Evolutionary conservation across 1,140 invertebrate species (phyloP).

Genomic region (Lamellibrachia luymesi): DNA sequence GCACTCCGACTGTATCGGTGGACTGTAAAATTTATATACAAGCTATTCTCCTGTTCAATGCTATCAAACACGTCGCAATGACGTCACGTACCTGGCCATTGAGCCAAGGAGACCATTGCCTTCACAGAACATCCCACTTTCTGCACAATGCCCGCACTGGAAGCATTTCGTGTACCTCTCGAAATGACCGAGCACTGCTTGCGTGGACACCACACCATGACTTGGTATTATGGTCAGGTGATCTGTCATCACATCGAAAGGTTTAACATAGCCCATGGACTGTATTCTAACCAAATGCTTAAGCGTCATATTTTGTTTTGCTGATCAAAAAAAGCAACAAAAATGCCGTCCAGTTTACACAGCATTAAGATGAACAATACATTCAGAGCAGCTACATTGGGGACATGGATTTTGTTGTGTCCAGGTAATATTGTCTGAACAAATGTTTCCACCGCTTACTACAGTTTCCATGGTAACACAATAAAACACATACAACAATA

Average conservation of each 20-base stretch:
- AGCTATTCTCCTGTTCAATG: background rate
- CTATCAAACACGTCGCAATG: background rate
- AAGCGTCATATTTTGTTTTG: background rate
- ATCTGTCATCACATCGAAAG: background rate
- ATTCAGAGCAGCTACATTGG: background rate
- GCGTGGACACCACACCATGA: background rate
- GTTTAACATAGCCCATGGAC: background rate
- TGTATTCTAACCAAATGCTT: background rate
- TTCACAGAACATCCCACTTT: constrained; percentile 8
- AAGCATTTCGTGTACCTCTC: constrained; percentile 12
- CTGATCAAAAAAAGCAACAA: background rate
- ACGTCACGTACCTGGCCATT: constrained; percentile 1
- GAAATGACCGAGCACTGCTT: background rate
- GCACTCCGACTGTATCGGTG: background rate
- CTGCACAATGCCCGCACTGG: constrained; percentile 7
- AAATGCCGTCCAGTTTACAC: background rate
- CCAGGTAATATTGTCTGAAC: too few relatives aligned
- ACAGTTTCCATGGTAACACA: too few relatives aligned
- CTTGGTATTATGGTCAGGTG: background rate
- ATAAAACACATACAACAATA: too few relatives aligned
- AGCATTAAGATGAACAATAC: background rate
- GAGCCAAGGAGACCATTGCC: background rate
- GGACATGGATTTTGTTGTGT: too few relatives aligned
- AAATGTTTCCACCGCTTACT: too few relatives aligned
- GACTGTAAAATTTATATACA: background rate